These are phyloP conservation scores for Ornithorhynchus anatinus DNA, from an alignment of 2,113 vertebrate genomes.

Conservation along the genomic window DNA sequence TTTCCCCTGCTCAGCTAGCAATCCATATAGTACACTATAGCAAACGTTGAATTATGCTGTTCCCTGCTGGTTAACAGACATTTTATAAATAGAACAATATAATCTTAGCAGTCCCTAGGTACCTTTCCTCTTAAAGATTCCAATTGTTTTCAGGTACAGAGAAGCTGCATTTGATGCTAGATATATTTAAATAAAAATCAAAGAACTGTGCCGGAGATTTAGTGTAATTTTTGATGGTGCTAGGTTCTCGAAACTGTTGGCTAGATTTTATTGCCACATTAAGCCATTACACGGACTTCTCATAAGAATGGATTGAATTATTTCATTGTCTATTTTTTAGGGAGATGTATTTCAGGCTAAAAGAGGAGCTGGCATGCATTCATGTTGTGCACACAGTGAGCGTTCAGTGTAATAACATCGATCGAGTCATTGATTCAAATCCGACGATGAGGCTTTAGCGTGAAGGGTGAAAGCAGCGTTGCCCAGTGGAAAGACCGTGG, in stretches of 20 bases:
- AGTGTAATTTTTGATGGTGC: slow-evolving; percentile 32
- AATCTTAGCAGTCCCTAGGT: slow-evolving; percentile 26
- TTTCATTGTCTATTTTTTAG: slow-evolving; percentile 41
- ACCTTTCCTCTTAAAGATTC: slow-evolving; percentile 14
- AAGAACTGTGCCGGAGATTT: neutral
- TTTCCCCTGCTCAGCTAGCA: neutral
- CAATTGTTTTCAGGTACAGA: slow-evolving; percentile 28
- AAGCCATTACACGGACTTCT: slow-evolving; percentile 25
- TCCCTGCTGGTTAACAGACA: slow-evolving; percentile 2
- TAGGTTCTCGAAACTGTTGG: slow-evolving; percentile 32
- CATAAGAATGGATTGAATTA: slow-evolving; percentile 40
- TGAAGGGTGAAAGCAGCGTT: too few relatives aligned
- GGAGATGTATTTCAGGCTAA: slow-evolving; percentile 49
- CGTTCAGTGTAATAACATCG: too few relatives aligned
- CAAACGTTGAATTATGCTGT: neutral
- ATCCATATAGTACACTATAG: neutral
- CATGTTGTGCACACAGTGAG: neutral
- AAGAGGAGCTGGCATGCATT: slow-evolving; percentile 18
- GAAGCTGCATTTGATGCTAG: slow-evolving; percentile 3
- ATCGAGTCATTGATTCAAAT: too few relatives aligned
- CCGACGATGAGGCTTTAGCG: too few relatives aligned
- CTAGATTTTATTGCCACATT: slow-evolving; percentile 34
- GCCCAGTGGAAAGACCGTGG: too few relatives aligned
- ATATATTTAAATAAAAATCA: slow-evolving; percentile 41
- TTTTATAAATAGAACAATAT: slow-evolving; percentile 8